Evolutionary conservation across 2,888 invertebrate species (phyloP), one percentile per base, ranked within the genome.

Genomic region (Congeria kusceri): DNA sequence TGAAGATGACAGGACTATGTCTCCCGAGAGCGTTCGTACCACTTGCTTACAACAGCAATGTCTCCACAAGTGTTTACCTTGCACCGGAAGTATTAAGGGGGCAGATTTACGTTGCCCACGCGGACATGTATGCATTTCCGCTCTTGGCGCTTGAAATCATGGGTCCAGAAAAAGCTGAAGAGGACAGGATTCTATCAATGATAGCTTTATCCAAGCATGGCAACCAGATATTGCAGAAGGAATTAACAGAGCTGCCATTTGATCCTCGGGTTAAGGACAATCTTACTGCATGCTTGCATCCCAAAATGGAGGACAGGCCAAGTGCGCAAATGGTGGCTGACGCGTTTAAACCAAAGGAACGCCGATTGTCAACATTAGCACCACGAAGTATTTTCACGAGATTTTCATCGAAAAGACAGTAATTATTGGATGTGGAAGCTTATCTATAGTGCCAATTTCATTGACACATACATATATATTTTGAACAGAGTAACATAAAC

Each of bases 101-200:
- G 11, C 32, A 56, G 11, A 15, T 66, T 27, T 83, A 83, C 49
- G 56, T 74, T 3, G 39, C 79, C 20, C 44, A 61, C 57, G 77
- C 79, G 23, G 83, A 83, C 49, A 71, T 80, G 63, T 83, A 80
- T 56, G 57, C 79, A n/a, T 77, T 83, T 32, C 79, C 79, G 7
- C 4, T 83, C n/a, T 32, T 83, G 25, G 72, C 68, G n/a, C 39
- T 80, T 0, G 83, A 83, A 57, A 29, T 80, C 3, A 69, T 58
- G 27, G 27, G 20, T 1, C 23, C 28, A 23, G 23, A 44, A 27
- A 28, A 4, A 4, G 9, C 4, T 7, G 49, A 49, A 4, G 20
- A 20, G 4, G 18, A 18, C 20, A 18, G 49, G 15, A 49, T 49
- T 20, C 5, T 39, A n/a, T n/a, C n/a, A n/a, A n/a, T n/a, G n/a